A percentile compares a stretch with the other conserved stretches of the same genome.
Evolutionary conservation across 2,113 vertebrate species (phyloP).

Genomic region (Proterorhinus semilunaris): DNA sequence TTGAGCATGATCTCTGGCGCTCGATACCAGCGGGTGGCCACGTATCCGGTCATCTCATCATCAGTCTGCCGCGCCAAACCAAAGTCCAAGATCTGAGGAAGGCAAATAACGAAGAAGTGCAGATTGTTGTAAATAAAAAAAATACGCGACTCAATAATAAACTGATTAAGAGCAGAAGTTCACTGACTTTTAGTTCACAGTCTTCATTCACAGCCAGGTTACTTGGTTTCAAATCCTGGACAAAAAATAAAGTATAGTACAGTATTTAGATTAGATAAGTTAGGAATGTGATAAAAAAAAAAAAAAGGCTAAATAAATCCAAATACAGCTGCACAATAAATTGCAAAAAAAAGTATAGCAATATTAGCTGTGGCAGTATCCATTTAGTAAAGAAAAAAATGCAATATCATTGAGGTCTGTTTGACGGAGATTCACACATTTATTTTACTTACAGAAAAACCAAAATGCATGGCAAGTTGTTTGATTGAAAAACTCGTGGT

Average conservation of each 20-base stretch:
- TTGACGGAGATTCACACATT: too few species aligned
- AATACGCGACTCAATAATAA: not conserved
- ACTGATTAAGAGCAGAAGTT: conserved; percentile 7
- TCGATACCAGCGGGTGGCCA: conserved; percentile 96
- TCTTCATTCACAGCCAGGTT: conserved; percentile 98
- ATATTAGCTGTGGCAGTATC: too few species aligned
- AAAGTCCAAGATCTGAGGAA: conserved; percentile 92
- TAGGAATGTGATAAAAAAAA: too few species aligned
- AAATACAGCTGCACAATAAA: too few species aligned
- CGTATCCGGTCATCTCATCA: conserved; percentile 98
- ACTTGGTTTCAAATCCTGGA: conserved; percentile 94
- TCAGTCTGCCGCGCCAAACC: conserved; percentile 95
- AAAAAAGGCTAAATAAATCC: too few species aligned
- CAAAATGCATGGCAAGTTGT: too few species aligned
- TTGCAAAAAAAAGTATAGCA: too few species aligned
- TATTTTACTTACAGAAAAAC: too few species aligned
- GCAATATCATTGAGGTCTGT: too few species aligned
- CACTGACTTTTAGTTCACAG: conserved; percentile 93
- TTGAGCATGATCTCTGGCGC: conserved; percentile 99
- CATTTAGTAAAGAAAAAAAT: too few species aligned
- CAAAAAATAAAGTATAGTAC: not conserved
- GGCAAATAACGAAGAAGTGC: not conserved
- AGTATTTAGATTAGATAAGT: too few species aligned
- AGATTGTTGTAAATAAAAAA: not conserved
- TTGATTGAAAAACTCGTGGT: too few species aligned